Percentiles rank a stretch among this genome's conserved stretches.
Conservation (phyloP, 2,797 vertebrate species). For the Oryzias dopingdopingensis region DNA sequence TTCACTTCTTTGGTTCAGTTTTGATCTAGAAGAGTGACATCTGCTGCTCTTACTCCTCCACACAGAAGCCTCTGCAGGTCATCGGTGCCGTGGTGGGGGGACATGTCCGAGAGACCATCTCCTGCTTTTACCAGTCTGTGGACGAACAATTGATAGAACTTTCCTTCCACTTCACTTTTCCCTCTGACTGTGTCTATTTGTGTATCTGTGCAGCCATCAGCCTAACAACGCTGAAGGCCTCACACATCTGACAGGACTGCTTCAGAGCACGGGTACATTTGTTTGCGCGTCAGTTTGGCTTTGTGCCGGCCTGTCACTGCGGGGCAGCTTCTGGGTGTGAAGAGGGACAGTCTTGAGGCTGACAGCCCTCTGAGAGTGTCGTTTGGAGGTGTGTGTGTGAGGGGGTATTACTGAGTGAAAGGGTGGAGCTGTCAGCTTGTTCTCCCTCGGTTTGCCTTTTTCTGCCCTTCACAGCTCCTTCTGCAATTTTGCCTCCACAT, state of each 20-base stretch:
- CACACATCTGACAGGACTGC: slow-evolving; percentile 39
- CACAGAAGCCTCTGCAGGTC: too few species aligned
- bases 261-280: slow-evolving; percentile 22
- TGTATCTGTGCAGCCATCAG: slow-evolving; percentile 27
- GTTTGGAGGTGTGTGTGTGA: slow-evolving; percentile 38
- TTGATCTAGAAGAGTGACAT: too few species aligned
- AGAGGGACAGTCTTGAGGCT: slow-evolving; percentile 47
- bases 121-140: slow-evolving; percentile 39
- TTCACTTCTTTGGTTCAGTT: too few species aligned
- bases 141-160: slow-evolving; percentile 57
- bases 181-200: slow-evolving; percentile 39
- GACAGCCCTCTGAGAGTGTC: slow-evolving; percentile 43
- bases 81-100: too few species aligned
- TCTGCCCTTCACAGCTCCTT: slow-evolving; percentile 27
- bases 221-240: slow-evolving; percentile 17
- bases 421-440: slow-evolving; percentile 44
- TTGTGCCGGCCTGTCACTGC: slow-evolving; percentile 39
- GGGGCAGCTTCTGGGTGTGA: slow-evolving; percentile 39
- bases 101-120: neutral
- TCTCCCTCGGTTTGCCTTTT: slow-evolving; percentile 23
- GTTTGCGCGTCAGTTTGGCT: slow-evolving; percentile 34
- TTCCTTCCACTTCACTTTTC: slow-evolving; percentile 49
- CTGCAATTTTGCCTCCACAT: slow-evolving; percentile 33
- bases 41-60: too few species aligned
- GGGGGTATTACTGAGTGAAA: slow-evolving; percentile 29